Evolutionary conservation across 2,797 vertebrate species (phyloP).

Genomic region (Varecia variegata): DNA sequence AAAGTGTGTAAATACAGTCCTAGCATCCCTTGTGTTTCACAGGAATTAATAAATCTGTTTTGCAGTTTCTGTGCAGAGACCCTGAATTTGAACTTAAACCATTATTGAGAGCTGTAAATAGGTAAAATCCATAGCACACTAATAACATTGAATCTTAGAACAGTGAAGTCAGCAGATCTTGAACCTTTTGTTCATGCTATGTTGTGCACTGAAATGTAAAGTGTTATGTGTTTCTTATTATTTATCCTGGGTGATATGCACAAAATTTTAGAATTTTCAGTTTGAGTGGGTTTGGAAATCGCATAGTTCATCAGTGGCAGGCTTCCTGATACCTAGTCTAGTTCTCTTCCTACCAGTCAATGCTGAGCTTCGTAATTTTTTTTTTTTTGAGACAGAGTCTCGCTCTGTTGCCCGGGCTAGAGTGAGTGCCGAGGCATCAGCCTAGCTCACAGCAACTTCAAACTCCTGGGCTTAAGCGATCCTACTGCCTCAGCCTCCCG

Average conservation of each 20-base stretch:
- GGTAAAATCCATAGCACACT: background rate
- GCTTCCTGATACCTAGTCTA: background rate
- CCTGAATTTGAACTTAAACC: constrained; percentile 2
- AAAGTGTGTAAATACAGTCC: background rate
- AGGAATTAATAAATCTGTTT: background rate
- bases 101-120: background rate
- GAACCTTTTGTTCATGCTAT: background rate
- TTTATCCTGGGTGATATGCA: background rate
- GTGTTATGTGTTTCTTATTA: constrained; percentile 17
- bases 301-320: background rate
- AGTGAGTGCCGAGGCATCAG: too few species aligned
- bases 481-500: too few species aligned
- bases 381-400: too few species aligned
- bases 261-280: background rate
- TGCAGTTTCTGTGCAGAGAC: background rate
- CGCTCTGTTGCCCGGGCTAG: too few species aligned
- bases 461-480: too few species aligned
- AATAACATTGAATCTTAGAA: background rate
- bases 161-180: background rate
- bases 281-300: background rate
- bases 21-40: background rate
- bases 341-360: background rate
- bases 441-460: too few species aligned
- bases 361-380: background rate
- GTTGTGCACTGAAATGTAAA: background rate